A percentile compares a stretch with the other conserved stretches of the same genome.
phyloP scores from a whole-genome alignment of 2,888 invertebrate genomes.

The Pachycephus smyrnensis region DNA sequence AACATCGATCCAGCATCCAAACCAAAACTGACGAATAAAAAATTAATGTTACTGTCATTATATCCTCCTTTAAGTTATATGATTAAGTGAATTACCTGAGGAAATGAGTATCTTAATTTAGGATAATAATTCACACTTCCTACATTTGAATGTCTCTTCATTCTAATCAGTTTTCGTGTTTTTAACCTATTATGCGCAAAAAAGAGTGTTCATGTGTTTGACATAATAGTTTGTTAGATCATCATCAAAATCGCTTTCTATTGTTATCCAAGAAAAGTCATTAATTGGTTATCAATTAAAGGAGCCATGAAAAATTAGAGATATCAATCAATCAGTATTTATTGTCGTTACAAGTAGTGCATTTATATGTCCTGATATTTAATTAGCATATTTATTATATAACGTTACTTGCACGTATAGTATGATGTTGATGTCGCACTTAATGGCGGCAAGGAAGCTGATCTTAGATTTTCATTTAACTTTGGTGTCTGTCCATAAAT shows the following conservation, averaged over 20 bases:
- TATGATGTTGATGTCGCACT: not conserved
- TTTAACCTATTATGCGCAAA: not conserved
- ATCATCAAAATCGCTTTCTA: not conserved
- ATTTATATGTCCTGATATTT: not conserved
- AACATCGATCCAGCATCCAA: constrained; percentile 23
- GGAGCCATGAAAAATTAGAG: not conserved
- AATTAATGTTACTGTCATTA: not conserved
- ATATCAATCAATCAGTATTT: not conserved
- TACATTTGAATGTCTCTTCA: not conserved
- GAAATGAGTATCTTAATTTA: not conserved
- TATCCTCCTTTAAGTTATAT: not conserved
- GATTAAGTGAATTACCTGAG: not conserved
- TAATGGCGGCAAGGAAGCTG: not conserved
- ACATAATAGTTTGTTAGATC: not conserved
- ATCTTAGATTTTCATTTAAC: not conserved
- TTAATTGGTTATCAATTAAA: not conserved
- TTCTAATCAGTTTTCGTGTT: not conserved
- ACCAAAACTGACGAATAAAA: constrained; percentile 17
- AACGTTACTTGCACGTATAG: not conserved
- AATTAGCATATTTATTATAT: not conserved
- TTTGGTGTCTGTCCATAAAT: constrained; percentile 16
- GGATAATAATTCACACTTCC: not conserved
- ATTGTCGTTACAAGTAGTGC: not conserved
- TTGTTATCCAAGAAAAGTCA: not conserved
- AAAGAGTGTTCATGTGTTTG: not conserved